phyloP scores from a whole-genome alignment of 2,888 invertebrate species.

The Pocota personata region DNA sequence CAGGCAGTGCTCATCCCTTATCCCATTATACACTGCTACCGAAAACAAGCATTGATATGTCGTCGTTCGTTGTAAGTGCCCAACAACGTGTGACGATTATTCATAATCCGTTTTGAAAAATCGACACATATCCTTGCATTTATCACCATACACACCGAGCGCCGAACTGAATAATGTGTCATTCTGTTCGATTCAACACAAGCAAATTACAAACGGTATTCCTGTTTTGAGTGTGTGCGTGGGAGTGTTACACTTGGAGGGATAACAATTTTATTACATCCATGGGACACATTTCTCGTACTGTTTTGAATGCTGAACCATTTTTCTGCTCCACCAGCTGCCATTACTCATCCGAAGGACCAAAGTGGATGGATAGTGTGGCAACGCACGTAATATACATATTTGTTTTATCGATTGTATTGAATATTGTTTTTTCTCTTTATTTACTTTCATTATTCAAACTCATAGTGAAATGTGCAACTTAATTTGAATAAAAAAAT shows the following conservation, averaged over 20 bases:
- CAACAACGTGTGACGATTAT: conserved; percentile 73
- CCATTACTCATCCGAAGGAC: conserved; percentile 69
- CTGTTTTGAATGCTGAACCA: conserved; percentile 71
- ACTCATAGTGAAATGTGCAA: background rate
- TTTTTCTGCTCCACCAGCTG: conserved; percentile 67
- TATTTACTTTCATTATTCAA: background rate
- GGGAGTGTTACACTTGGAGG: conserved; percentile 52
- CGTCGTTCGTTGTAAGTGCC: conserved; percentile 64
- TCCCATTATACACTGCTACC: conserved; percentile 64
- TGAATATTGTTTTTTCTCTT: conserved; percentile 1
- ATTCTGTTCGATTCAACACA: conserved; percentile 56
- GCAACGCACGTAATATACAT: conserved; percentile 63
- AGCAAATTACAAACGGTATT: conserved; percentile 40
- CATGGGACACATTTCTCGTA: conserved; percentile 72
- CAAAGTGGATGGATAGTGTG: conserved; percentile 66
- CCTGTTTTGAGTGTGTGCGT: conserved; percentile 3
- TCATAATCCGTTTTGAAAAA: conserved; percentile 73
- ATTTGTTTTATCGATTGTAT: conserved; percentile 63
- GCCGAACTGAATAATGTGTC: conserved; percentile 64
- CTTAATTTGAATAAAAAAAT: conserved; percentile 17
- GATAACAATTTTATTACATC: conserved; percentile 73
- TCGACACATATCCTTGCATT: conserved; percentile 73
- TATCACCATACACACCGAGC: conserved; percentile 54
- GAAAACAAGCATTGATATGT: conserved; percentile 62
- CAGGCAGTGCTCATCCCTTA: conserved; percentile 55